Base-by-base conservation (phyloP, 2,113 vertebrate species). In the Gasterosteus aculeatus region DNA sequence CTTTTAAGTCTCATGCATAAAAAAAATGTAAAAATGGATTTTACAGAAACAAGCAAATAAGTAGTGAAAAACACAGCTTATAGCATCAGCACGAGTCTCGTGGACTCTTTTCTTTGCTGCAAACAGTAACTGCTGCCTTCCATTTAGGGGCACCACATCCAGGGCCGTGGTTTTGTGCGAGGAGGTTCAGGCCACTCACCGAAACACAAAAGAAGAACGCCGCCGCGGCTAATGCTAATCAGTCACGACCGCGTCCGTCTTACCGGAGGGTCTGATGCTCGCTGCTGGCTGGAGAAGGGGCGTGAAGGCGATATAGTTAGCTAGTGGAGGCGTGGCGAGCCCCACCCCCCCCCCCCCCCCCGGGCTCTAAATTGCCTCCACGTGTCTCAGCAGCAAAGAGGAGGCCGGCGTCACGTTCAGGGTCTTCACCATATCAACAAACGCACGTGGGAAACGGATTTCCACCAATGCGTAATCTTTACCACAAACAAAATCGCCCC, bases 401-500 rank as follows among this genome's bases (percentile, higher is more conserved):
- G 59, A 69, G 46, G 51, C 29, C 18, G 33, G 29, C 31, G 54
- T 56, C 15, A 53, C 10, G 49, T 58, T 49, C 19, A 26, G 19
- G 44, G 5, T 12, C 57, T 65, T 61, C 54, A 46, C 62, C 85
- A 42, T 69, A 78, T 82, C 78, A 83, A 71, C 82, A 26, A 85
- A 81, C 44, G 53, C 82, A 80, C 16, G 57, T 15, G 5, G 16
- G n/a, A 54, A 38, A 77, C 54, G 10, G 26, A 82, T 83, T 78
- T 72, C 22, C 35, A 61, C 67, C n/a, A 72, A 90, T 90, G 78
- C 15, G 90, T 89, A 74, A 86, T 65, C 74, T 72, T 66, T 63
- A 78, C 77, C 74, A 33, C 70, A 72, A 67, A 75, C 49, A 46
- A 19, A 57, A n/a, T n/a, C n/a, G n/a, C n/a, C n/a, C n/a, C n/a